Evolutionary conservation across 2,797 vertebrate genomes (phyloP), one percentile per base, ranked within the genome.

Genomic region (Calcarius lapponicus): DNA sequence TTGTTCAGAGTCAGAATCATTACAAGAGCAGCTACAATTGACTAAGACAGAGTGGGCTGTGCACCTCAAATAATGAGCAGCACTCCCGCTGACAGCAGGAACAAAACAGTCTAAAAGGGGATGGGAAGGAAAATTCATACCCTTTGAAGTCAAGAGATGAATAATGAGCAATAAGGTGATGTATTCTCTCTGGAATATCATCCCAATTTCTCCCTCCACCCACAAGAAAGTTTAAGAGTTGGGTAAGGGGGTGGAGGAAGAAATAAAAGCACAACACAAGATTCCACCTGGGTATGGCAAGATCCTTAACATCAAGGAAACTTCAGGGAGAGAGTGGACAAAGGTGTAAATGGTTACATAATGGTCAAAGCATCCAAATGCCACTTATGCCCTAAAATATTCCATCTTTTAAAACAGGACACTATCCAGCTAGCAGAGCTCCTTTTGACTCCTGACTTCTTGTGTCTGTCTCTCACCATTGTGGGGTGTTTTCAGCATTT

Each of bases 31-130:
- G 70, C 79, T 40, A 91, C 90, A 88, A 78, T 20, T 73, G 72
- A 90, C 66, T 93, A 91, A 62, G 87, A 82, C 72, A 86, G 83
- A 95, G 67, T 75, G 64, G 80, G 91, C 48, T 88, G 88, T 47
- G 89, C 91, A 45, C 76, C 80, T 96, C 86, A 69, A 83, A 50
- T 58, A 91, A 74, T 0, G 5, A 95, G 47, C 66, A 88, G 84
- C 18, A 1, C 17, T 84, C 66, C 61, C 5, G 7, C 22, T 86
- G 70, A 94, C 86, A 84, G 45, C 19, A 80, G 76, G 73, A 95
- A 90, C 42, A 75, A 93, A 81, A 92, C 75, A 90, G 40, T 50
- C 83, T 92, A 85, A 87, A 90, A 92, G 70, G 47, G 43, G 60
- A 84, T 45, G 29, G 50, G 66, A 92, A 88, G 78, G n/a, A 93